phyloP scores from a whole-genome alignment of 2,113 vertebrate genomes.

The Callionymus lyra region DNA sequence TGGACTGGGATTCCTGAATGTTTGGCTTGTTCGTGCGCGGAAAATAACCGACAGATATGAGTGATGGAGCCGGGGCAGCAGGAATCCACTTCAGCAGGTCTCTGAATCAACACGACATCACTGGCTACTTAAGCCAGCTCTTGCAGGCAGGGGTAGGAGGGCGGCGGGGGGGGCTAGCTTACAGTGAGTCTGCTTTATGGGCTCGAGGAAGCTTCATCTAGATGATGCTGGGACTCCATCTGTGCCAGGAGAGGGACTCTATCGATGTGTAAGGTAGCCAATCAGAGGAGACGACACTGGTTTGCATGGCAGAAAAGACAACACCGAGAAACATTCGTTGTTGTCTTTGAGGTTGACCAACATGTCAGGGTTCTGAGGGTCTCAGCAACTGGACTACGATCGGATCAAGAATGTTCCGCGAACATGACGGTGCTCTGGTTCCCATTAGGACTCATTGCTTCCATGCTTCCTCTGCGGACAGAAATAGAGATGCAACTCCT shows the following conservation, averaged over 20 bases:
- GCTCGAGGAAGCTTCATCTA: constrained; percentile 1
- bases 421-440: constrained; percentile 56
- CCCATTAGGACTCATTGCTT: constrained; percentile 60
- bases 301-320: not conserved
- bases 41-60: constrained; percentile 40
- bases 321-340: not conserved
- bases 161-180: constrained; percentile 17
- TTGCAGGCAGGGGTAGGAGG: constrained; percentile 15
- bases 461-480: constrained; percentile 52
- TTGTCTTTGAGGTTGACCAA: too few species aligned
- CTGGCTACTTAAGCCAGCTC: constrained; percentile 43
- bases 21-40: constrained; percentile 4
- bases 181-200: constrained; percentile 30
- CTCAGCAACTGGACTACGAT: too few species aligned
- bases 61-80: constrained; percentile 52
- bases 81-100: constrained; percentile 57
- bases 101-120: constrained; percentile 55
- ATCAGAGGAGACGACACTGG: not conserved
- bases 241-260: not conserved
- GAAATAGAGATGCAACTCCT: constrained; percentile 53
- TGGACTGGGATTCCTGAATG: not conserved
- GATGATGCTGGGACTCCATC: not conserved
- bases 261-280: not conserved
- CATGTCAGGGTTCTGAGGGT: too few species aligned
- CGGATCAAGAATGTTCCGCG: constrained; percentile 40